Evolutionary conservation across 1,140 invertebrate genomes (phyloP).

Genomic region (Nephila pilipes): DNA sequence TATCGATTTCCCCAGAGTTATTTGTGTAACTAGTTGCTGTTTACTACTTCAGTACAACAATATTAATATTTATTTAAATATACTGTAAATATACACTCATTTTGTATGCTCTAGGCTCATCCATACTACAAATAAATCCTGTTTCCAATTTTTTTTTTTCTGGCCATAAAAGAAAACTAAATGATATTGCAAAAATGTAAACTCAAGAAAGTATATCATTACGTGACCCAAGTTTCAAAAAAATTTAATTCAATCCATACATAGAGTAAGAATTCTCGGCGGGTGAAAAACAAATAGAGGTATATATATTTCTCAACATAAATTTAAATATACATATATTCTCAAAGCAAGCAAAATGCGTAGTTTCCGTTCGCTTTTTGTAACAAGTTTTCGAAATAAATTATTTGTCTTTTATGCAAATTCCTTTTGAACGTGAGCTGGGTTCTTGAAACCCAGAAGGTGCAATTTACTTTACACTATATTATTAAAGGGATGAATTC

Average conservation of each 20-base stretch:
- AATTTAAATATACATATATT: slow-evolving; percentile 5
- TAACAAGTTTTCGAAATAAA: slow-evolving; percentile 16
- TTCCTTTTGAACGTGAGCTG: background rate
- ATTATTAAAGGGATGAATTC: slow-evolving; percentile 15
- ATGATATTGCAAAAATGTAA: background rate
- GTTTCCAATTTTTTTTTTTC: no score
- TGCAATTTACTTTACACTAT: slow-evolving; percentile 11
- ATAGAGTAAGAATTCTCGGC: background rate
- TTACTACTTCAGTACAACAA: no score
- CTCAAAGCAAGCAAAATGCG: background rate
- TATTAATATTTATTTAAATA: no score
- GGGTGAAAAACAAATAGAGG: background rate
- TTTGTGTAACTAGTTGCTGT: no score
- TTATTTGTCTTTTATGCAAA: slow-evolving; percentile 42
- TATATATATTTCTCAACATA: background rate
- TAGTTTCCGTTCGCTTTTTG: background rate
- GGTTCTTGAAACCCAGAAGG: background rate
- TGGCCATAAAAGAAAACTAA: no score
- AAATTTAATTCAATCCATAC: background rate
- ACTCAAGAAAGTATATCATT: background rate
- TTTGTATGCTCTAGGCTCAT: no score
- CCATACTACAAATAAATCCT: no score
- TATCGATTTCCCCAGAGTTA: no score
- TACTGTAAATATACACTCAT: no score
- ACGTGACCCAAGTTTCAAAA: background rate